Conservation (phyloP, 2,797 vertebrate species). For the Smutsia gigantea region DNA sequence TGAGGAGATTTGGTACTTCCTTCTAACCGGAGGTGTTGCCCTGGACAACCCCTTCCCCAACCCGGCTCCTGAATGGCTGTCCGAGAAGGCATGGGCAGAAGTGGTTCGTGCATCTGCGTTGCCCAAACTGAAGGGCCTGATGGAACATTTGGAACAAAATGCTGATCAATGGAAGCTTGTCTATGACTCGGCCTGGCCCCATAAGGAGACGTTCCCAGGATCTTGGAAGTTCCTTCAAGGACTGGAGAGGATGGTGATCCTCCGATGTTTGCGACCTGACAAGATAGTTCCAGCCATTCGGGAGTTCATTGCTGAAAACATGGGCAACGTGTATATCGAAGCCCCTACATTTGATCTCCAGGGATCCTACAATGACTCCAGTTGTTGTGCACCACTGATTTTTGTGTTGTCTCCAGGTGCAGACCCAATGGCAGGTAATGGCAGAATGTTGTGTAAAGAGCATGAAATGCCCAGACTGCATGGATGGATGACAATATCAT, state of each 20-base stretch:
- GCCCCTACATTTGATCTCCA: constrained; percentile 94
- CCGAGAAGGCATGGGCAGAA: constrained; percentile 95
- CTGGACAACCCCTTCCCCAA: constrained; percentile 94
- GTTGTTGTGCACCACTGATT: constrained; percentile 93
- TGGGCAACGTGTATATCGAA: constrained; percentile 93
- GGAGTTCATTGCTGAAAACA: constrained; percentile 91
- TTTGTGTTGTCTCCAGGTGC: constrained; percentile 95
- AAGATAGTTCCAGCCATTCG: constrained; percentile 93
- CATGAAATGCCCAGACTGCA: not conserved
- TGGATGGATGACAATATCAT: not conserved
- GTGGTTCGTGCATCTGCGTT: constrained; percentile 92
- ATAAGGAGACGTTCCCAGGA: constrained; percentile 90
- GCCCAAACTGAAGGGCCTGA: constrained; percentile 87
- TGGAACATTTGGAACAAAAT: constrained; percentile 87
- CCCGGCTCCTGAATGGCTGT: constrained; percentile 93
- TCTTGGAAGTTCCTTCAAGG: constrained; percentile 86
- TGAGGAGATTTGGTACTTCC: constrained; percentile 92
- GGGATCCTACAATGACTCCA: constrained; percentile 94
- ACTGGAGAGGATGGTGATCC: constrained; percentile 91
- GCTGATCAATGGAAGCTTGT: constrained; percentile 90
- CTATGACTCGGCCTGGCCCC: constrained; percentile 93
- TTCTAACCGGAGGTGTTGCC: constrained; percentile 94
- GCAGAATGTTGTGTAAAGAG: not conserved
- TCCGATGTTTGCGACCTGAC: constrained; percentile 94
- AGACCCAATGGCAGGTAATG: constrained; percentile 96